Evolutionary conservation across 1,140 invertebrate species (phyloP), one percentile per base, ranked within the genome.

Genomic region (Cyrtorhinus lividipennis): DNA sequence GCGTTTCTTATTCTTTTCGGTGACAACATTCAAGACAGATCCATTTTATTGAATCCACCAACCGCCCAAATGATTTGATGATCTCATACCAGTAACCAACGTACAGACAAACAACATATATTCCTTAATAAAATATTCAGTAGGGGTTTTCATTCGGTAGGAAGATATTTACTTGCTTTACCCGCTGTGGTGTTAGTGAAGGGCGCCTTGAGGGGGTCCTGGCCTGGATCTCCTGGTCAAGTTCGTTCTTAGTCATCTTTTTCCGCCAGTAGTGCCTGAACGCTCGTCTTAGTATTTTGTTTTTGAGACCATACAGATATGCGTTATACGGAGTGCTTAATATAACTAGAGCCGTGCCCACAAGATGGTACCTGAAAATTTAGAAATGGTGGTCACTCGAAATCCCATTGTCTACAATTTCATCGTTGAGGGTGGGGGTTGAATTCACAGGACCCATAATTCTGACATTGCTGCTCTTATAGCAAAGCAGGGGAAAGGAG

Each of bases 221-320:
- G 2, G 86, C 86, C 71, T 87, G 84, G 62, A 86, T 86, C 71
- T 87, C 80, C 71, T 79, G 69, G 66, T 86, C 83, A 27, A 88
- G 77, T 70, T 88, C 85, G 66, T 81, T 84, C 70, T 87, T 86
- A 0, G 84, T 86, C 71, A 86, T 80, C 72, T 87, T 81, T 73
- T 88, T 87, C n/a, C 87, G 75, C 78, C 84, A 82, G 69, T 88
- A 88, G 68, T 88, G 88, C 66, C 84, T 78, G 62, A 90, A 81
- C 26, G 85, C 84, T 70, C 84, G 82, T 65, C 81, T 76, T 13
- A 87, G 71, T 20, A 73, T 78, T 72, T 83, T 82, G 69, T 83
- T 87, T 70, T 86, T 84, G 48, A 88, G 77, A 20, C 87, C 87
- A 72, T 90, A 89, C 8, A 90, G 73, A 24, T 89, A 79, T 2